phyloP scores from a whole-genome alignment of 2,888 invertebrate species.

The Electrophaes corylata region DNA sequence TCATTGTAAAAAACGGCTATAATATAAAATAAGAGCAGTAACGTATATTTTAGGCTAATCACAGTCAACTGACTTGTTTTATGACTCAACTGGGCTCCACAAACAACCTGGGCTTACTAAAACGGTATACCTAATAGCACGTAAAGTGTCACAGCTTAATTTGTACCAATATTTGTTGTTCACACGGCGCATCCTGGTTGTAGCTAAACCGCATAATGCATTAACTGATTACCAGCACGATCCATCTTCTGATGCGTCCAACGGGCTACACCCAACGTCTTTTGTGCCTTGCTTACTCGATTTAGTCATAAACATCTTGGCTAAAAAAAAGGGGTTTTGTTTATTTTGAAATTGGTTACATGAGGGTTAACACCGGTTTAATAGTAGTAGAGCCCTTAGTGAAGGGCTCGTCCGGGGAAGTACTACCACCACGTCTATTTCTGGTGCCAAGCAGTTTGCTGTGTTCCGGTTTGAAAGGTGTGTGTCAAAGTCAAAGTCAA shows the following conservation, averaged over 20 bases:
- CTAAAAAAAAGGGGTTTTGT: no score
- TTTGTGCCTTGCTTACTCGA: constrained; percentile 42
- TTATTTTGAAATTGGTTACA: no score
- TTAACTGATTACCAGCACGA: constrained; percentile 78
- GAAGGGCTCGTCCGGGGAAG: no score
- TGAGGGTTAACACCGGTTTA: no score
- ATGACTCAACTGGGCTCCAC: constrained; percentile 1
- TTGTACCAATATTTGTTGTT: constrained; percentile 68
- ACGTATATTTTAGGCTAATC: background rate
- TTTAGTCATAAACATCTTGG: constrained; percentile 3
- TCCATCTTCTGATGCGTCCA: constrained; percentile 74
- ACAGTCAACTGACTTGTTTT: background rate
- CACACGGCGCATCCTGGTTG: constrained; percentile 56
- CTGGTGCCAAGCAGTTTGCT: no score
- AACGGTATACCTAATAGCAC: constrained; percentile 31
- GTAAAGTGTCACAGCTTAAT: constrained; percentile 55
- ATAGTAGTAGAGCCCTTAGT: no score
- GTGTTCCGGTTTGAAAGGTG: no score
- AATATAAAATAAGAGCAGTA: no score
- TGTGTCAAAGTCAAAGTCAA: no score
- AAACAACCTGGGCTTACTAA: constrained; percentile 16
- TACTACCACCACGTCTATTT: no score
- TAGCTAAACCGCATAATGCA: constrained; percentile 77
- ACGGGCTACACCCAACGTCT: constrained; percentile 64
- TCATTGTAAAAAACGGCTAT: no score